phyloP scores from a whole-genome alignment of 2,797 vertebrate genomes.

The Sebastes iracundus region DNA sequence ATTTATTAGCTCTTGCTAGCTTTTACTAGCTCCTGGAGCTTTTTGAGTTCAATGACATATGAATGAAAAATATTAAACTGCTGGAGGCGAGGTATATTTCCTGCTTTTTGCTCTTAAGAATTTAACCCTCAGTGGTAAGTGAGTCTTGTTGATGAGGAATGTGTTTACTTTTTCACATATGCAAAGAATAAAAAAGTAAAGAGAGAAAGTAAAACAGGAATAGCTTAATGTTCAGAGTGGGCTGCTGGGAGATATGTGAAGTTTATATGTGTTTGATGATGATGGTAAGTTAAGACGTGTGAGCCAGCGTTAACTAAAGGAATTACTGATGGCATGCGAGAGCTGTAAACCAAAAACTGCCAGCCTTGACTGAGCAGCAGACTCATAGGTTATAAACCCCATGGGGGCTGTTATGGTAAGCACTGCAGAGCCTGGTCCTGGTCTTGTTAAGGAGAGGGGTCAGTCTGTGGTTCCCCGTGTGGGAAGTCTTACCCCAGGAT shows the following conservation, averaged over 20 bases:
- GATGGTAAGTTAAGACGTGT: neutral
- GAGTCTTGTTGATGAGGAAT: neutral
- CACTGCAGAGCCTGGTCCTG: neutral
- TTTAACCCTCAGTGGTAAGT: neutral
- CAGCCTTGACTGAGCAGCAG: neutral
- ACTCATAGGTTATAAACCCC: constrained; percentile 13
- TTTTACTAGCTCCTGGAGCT: neutral
- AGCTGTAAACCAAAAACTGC: neutral
- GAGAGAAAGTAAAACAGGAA: neutral
- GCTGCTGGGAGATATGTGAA: neutral
- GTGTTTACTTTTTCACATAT: neutral
- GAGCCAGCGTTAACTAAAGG: neutral
- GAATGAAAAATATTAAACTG: neutral
- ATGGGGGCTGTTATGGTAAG: neutral
- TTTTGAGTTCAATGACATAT: neutral
- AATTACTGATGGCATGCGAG: constrained; percentile 17
- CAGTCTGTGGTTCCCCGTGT: neutral
- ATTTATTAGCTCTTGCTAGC: neutral
- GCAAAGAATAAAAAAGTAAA: neutral
- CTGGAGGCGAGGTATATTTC: neutral
- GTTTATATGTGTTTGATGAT: constrained; percentile 4
- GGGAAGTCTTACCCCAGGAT: constrained; percentile 87
- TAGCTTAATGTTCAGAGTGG: neutral
- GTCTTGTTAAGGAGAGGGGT: neutral
- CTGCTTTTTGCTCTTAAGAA: neutral